Base-by-base conservation (phyloP, 1,140 invertebrate genomes). In the Micrasema longulum region DNA sequence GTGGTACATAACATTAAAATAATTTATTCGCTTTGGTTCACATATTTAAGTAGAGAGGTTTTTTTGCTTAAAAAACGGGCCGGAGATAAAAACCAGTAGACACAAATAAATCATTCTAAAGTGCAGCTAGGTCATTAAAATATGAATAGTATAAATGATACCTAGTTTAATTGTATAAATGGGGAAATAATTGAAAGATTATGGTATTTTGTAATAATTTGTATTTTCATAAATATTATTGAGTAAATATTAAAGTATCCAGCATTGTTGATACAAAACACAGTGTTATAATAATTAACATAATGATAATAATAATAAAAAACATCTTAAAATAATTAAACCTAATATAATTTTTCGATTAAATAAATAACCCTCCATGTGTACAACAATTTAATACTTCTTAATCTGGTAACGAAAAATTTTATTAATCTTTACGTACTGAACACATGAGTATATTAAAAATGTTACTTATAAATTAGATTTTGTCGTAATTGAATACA, bases 361-460 rank as follows among this genome's bases (percentile, higher is more conserved):
- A 47, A 64, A 64, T 64, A 64, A 64, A 64, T 64, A 64, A 64
- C 26, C 12, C 41, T 26, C 47, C 60, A 63, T 45, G 12, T 63
- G 38, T 20, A n/a, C 12, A 45, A 62, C 20, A 10, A n/a, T 22
- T 45, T 64, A 64, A 64, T 47, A 64, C 60, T 64, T 48, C 60
- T 45, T 14, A 14, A n/a, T 47, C 22, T 64, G 60, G 60, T 64
- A 64, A 64, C 60, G 41, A 64, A 64, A 35, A 64, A 64, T 64
- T 47, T 45, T 38, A 63, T 64, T 64, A 47, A 64, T 64, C 47
- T 64, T 47, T 41, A 45, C 55, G 5, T 41, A 38, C 38, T 60
- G 55, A 60, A 60, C 55, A 60, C 55, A 60, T 60, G 36, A 38
- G 55, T 41, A 60, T 60, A 55, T 31, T 31, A 55, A 31, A 55